Conservation (phyloP, 2,113 vertebrate species). For the Mesoclemmys tuberculata region DNA sequence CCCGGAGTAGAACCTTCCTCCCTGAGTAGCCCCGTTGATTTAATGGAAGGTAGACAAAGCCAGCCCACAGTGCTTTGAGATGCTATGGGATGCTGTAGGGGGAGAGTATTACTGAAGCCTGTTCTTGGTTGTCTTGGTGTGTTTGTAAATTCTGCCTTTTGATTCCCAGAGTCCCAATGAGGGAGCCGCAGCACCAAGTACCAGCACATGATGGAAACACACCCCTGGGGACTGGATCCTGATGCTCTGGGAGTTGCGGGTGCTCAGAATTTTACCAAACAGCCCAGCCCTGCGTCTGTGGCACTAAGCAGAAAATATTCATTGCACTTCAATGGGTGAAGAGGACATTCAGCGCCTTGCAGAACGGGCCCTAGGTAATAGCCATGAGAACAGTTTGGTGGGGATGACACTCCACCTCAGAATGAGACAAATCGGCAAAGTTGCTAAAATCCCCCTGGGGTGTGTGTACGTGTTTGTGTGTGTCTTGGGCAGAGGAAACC, state of each 20-base stretch:
- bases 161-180: background rate
- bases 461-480: background rate
- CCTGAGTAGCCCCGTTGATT: background rate
- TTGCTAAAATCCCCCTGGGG: fast-evolving
- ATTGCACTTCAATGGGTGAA: background rate
- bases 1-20: background rate
- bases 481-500: background rate
- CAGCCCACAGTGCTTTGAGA: background rate
- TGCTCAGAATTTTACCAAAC: background rate
- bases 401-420: background rate
- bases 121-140: background rate
- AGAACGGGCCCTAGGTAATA: background rate
- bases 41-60: background rate
- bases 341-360: background rate
- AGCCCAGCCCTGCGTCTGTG: background rate
- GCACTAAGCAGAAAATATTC: background rate
- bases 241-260: background rate
- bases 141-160: background rate
- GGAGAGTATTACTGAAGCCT: background rate
- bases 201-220: background rate
- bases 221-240: fast-evolving
- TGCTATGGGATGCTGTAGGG: background rate
- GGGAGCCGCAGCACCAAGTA: background rate
- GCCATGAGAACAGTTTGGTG: background rate
- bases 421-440: background rate